A percentile compares a stretch with the other conserved stretches of the same genome.
Evolutionary conservation across 2,797 vertebrate species (phyloP).

Genomic region (Lacerta agilis): DNA sequence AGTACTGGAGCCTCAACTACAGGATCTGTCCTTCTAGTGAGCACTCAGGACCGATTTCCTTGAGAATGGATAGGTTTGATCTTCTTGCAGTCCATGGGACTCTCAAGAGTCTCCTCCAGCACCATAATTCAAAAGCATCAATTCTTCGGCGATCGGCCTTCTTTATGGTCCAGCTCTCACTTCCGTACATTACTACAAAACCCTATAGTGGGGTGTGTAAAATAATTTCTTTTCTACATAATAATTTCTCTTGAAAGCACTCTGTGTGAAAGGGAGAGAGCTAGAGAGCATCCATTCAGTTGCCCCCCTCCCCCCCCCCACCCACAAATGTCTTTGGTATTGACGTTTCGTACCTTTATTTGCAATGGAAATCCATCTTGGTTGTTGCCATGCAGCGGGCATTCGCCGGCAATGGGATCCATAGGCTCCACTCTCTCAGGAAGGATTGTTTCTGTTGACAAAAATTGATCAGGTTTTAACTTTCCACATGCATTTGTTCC

Average conservation of each 20-base stretch:
- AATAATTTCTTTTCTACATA: conserved; percentile 58
- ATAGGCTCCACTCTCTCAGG: conserved; percentile 24
- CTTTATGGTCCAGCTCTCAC: too few relatives aligned
- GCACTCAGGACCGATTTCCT: too few relatives aligned
- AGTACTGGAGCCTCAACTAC: too few relatives aligned
- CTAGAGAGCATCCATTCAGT: neutral
- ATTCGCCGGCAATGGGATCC: conserved; percentile 3
- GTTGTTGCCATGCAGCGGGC: conserved; percentile 4
- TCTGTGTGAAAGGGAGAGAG: conserved; percentile 35
- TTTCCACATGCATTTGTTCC: conserved; percentile 40
- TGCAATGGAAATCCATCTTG: conserved; percentile 59
- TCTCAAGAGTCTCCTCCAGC: too few relatives aligned
- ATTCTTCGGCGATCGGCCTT: too few relatives aligned
- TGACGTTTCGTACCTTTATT: conserved; percentile 51
- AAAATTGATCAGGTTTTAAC: conserved; percentile 44
- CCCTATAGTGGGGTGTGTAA: neutral
- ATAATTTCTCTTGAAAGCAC: conserved; percentile 57
- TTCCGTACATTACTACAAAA: too few relatives aligned
- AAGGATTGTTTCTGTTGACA: conserved; percentile 30
- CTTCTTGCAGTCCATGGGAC: too few relatives aligned
- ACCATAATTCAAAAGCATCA: too few relatives aligned
- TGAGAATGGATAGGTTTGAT: too few relatives aligned
- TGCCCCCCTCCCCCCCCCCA: neutral
- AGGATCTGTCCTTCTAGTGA: too few relatives aligned
- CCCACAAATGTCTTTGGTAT: neutral